Conservation (phyloP, 2,888 invertebrate species). For the Epinotia brunnichana region DNA sequence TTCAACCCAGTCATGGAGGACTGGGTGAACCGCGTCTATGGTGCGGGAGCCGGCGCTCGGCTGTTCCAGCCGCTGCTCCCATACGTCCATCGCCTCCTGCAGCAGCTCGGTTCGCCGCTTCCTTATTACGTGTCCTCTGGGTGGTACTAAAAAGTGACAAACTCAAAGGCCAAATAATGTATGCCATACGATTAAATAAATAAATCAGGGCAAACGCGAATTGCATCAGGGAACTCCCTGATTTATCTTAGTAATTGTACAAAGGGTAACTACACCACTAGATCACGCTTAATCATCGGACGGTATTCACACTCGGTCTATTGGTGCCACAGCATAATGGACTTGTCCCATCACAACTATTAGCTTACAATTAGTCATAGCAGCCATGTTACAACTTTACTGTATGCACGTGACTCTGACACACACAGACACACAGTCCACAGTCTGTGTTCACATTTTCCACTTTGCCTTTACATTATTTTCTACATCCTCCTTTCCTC, state of each 20-base stretch:
- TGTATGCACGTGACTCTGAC: background rate
- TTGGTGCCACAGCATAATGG: background rate
- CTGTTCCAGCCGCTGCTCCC: no score
- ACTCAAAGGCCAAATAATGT: no score
- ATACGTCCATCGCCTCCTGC: no score
- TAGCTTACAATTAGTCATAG: background rate
- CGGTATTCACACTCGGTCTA: background rate
- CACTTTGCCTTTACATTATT: background rate
- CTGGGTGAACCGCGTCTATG: no score
- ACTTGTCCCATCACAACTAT: background rate
- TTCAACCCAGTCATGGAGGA: no score
- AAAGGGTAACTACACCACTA: background rate
- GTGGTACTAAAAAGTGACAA: no score
- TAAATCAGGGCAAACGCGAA: background rate
- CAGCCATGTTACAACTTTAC: background rate
- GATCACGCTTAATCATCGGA: background rate
- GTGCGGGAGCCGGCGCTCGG: no score
- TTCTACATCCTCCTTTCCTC: no score
- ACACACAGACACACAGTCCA: no score
- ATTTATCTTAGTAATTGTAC: background rate
- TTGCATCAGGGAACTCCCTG: slow-evolving; percentile 1
- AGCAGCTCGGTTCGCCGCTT: no score
- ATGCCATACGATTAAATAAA: no score
- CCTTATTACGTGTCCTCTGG: no score
- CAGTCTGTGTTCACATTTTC: background rate